Evolutionary conservation across 2,113 vertebrate species (phyloP), one percentile per base, ranked within the genome.

Genomic region (Hylia prasina): DNA sequence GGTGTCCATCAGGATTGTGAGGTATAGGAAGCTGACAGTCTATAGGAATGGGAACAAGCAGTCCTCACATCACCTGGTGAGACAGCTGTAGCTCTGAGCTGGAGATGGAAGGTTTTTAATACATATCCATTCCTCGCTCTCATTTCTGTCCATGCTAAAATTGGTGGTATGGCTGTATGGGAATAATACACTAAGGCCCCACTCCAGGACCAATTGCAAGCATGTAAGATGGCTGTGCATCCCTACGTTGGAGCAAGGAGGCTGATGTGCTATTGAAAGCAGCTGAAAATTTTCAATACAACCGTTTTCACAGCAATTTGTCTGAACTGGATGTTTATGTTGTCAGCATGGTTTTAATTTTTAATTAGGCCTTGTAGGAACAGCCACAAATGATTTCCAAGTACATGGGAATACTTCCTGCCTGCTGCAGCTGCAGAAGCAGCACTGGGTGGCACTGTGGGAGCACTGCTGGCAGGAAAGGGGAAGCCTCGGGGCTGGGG

Each of bases 251-350:
- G 87, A 64, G 89, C 8, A 3, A 84, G 68, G 80, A 78, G 87
- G 91, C 94, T 96, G 93, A 92, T 89, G 87, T 93, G 44, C 70
- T 75, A 40, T 73, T 65, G 73, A 87, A 88, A 89, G 65, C 77
- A 95, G 90, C 53, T 82, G 88, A 69, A 77, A 75, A 70, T 91
- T 94, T 96, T 93, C 95, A 97, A 96, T 97, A 97, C 78, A 97
- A 83, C 33, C 33, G 30, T 95, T 96, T 94, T 95, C 86, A 31
- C 78, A 92, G 83, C 95, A 91, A 8, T 89, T 66, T 92, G 82
- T 94, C 90, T 89, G 58, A 70, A 37, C 14, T 85, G 84, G 42
- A 60, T 96, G 33, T 90, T 94, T 94, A 10, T 93, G 18, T 93
- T 77, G 78, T 47, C 86, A 77, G 70, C 13, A 23, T 18, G 25